phyloP scores from a whole-genome alignment of 2,888 invertebrate species.

The Scaptomyza reducta region DNA sequence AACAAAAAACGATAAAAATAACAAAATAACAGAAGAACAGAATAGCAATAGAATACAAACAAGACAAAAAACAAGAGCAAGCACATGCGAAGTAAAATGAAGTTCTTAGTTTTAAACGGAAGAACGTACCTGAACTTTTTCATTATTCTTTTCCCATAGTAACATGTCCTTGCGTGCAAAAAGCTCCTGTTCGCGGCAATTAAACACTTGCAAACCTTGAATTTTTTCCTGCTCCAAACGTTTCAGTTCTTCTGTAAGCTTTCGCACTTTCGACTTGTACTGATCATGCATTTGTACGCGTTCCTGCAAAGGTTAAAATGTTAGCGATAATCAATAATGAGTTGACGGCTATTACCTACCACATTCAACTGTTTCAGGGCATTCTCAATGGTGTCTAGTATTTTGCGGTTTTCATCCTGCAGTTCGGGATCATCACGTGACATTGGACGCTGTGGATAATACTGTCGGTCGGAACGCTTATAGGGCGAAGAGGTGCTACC shows the following conservation, averaged over 20 bases:
- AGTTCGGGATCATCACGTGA: constrained; percentile 87
- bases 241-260: constrained; percentile 85
- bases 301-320: constrained; percentile 82
- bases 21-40: constrained; percentile 66
- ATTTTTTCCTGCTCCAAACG: constrained; percentile 85
- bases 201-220: constrained; percentile 86
- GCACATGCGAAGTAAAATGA: constrained; percentile 7
- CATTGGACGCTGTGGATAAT: constrained; percentile 82
- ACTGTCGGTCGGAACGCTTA: constrained; percentile 81
- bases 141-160: constrained; percentile 84
- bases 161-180: constrained; percentile 84
- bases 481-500: constrained; percentile 75
- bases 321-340: background rate
- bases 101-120: constrained; percentile 2
- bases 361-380: constrained; percentile 87
- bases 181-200: constrained; percentile 85
- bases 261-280: constrained; percentile 83
- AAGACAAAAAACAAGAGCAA: constrained; percentile 41
- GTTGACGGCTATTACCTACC: constrained; percentile 59
- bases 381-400: constrained; percentile 89
- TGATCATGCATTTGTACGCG: constrained; percentile 85
- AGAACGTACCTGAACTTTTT: constrained; percentile 83
- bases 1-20: constrained; percentile 65
- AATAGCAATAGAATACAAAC: constrained; percentile 56
- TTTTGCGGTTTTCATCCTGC: constrained; percentile 88